phyloP scores from a whole-genome alignment of 2,113 vertebrate genomes.

The Trichechus manatus region DNA sequence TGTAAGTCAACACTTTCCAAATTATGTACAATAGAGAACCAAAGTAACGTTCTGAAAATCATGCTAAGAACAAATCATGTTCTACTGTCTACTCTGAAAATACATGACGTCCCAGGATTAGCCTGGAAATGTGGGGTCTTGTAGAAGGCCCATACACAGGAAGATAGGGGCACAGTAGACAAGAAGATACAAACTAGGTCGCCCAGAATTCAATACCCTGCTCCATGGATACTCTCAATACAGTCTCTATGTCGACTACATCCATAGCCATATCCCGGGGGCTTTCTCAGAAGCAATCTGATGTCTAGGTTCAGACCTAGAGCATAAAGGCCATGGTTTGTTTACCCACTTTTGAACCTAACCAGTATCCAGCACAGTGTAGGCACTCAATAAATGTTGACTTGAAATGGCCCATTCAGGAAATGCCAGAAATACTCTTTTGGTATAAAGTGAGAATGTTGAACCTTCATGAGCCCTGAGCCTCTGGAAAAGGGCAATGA shows the following conservation, averaged over 20 bases:
- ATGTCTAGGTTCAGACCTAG: not conserved
- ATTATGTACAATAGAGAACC: not conserved
- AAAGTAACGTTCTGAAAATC: not conserved
- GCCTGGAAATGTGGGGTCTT: not conserved
- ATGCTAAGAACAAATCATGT: not conserved
- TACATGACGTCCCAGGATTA: not conserved
- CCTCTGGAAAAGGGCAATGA: not conserved
- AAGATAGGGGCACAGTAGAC: not conserved
- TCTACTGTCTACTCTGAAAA: not conserved
- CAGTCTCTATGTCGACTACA: not conserved
- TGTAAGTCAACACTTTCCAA: constrained; percentile 51
- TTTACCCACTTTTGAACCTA: not conserved
- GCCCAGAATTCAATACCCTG: not conserved
- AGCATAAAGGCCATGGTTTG: not conserved
- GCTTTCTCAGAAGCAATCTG: not conserved
- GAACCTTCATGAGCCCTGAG: not conserved
- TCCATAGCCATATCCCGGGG: not conserved
- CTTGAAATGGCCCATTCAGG: not conserved
- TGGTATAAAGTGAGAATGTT: not conserved
- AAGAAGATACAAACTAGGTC: not conserved
- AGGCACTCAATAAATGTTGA: too few relatives aligned
- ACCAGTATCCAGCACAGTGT: not conserved
- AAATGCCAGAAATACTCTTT: not conserved
- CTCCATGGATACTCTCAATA: not conserved
- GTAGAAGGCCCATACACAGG: not conserved